A percentile compares a stretch with the other conserved stretches of the same genome.
Evolutionary conservation across 2,797 vertebrate species (phyloP).

Genomic region (Siniperca undulata): DNA sequence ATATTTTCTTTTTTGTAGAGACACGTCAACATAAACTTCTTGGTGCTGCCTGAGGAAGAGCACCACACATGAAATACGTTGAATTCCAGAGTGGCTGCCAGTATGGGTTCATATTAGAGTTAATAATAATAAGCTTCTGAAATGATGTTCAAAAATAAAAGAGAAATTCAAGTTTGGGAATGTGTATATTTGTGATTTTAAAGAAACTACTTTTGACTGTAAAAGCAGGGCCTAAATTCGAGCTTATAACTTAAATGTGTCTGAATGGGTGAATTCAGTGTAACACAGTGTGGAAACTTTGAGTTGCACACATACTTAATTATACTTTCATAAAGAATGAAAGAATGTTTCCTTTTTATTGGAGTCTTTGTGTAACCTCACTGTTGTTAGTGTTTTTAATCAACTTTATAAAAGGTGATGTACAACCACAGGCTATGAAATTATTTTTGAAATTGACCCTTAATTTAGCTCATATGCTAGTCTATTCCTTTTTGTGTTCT

Average conservation of each 20-base stretch:
- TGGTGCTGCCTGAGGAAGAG: background rate
- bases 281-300: background rate
- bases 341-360: too few species aligned
- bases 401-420: too few species aligned
- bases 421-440: background rate
- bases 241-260: too few species aligned
- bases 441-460: background rate
- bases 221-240: background rate
- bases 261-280: too few species aligned
- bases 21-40: background rate
- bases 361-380: background rate
- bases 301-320: background rate
- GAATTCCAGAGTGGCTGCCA: too few species aligned
- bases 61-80: background rate
- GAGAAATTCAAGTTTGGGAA: too few species aligned
- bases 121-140: background rate
- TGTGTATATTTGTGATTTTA: too few species aligned
- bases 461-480: background rate
- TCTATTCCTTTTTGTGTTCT: background rate
- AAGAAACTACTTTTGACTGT: background rate
- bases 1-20: background rate
- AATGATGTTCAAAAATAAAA: too few species aligned
- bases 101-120: background rate
- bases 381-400: background rate
- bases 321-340: too few species aligned